Conservation (phyloP, 2,888 invertebrate genomes). For the Arctia plantaginis region DNA sequence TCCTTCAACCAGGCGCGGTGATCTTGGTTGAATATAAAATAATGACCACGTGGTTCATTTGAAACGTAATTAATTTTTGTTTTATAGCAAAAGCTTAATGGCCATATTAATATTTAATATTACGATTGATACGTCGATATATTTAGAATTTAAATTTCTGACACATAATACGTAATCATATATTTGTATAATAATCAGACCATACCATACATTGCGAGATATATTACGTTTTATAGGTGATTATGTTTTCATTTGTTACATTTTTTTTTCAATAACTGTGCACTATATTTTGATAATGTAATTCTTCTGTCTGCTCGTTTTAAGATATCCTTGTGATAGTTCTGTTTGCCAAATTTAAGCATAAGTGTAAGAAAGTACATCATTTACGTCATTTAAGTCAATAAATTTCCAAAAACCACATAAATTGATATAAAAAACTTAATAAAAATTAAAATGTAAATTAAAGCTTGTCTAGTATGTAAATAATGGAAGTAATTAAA, state of each 20-base stretch:
- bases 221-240: too few species aligned
- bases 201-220: too few species aligned
- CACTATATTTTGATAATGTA: neutral
- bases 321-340: neutral
- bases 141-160: neutral
- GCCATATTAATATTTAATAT: neutral
- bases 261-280: too few species aligned
- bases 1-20: neutral
- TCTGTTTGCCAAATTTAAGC: neutral
- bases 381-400: neutral
- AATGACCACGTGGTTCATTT: neutral
- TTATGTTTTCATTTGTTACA: too few species aligned
- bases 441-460: neutral
- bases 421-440: neutral
- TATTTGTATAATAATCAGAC: too few species aligned
- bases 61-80: neutral
- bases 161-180: too few species aligned
- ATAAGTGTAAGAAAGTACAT: neutral
- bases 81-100: neutral
- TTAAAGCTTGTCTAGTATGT: neutral
- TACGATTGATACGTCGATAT: neutral
- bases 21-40: neutral
- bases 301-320: neutral
- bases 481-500: neutral
- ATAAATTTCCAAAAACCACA: neutral